Evolutionary conservation across 2,797 vertebrate species (phyloP), one percentile per base, ranked within the genome.

Genomic region (Gallinago solitaria): DNA sequence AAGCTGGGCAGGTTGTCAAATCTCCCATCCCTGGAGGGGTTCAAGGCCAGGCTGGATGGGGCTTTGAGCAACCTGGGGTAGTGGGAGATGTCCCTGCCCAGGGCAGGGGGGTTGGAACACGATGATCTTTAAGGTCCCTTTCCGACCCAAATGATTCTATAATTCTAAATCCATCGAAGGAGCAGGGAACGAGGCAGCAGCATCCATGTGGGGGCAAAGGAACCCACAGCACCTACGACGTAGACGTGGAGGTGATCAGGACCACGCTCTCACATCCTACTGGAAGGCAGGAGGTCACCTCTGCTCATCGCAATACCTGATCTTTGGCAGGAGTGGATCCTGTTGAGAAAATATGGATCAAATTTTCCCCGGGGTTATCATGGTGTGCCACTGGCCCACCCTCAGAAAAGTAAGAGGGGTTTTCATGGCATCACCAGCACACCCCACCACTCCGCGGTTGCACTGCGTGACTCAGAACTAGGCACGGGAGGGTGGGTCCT

Each of bases 401-500:
- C 12, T 21, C 61, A 87, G 90, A 75, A 54, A 67, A 5, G 24
- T 24, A 9, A 30, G 53, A 57, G 25, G 7, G 51, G 3, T 57
- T 93, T 80, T 45, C 30, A 11, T 5, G 48, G 65, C 56, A 83
- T 48, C 53, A 67, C 12, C 69, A 75, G 27, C 45, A 45, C 12
- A 32, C 33, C 20, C n/a, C 16, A 21, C 28, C 9, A 11, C 18
- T 33, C 32, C 64, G 23, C 37, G 65, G 23, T 23, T 69, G 12
- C 14, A 23, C 0, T 0, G 24, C 25, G 16, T 77, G 67, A 30
- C 5, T 37, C 18, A 68, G 39, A 67, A 21, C 8, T 16, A 41
- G 41, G 8, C 27, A 63, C 0, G 2, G 16, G 4, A 50, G 8
- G 2, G 0, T 10, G 10, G 0, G 2, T 37, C 35, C 23, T 60